phyloP scores from a whole-genome alignment of 2,113 vertebrate species.

The Grammomys surdaster region DNA sequence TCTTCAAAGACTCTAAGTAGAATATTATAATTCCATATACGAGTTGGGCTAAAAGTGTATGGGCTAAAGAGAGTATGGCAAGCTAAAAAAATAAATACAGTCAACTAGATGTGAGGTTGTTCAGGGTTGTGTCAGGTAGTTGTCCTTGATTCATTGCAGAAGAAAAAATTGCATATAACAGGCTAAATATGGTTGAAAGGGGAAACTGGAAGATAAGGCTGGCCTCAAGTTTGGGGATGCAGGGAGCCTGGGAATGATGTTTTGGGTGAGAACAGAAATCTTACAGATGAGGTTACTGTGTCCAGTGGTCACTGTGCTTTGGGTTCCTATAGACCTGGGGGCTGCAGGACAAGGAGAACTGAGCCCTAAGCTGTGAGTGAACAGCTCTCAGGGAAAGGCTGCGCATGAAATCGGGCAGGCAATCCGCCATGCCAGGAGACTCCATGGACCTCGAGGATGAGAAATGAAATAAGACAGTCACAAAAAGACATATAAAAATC shows the following conservation, averaged over 20 bases:
- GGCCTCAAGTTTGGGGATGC: background rate
- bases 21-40: slow-evolving; percentile 13
- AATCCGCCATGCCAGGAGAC: background rate
- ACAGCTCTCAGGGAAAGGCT: background rate
- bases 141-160: background rate
- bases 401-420: background rate
- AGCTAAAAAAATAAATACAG: background rate
- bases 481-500: background rate
- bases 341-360: background rate
- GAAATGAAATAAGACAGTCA: background rate
- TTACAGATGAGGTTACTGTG: background rate
- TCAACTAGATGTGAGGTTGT: background rate
- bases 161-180: background rate
- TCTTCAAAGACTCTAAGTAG: background rate
- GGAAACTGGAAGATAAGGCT: background rate
- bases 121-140: background rate
- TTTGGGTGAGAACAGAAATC: background rate
- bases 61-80: background rate
- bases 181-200: slow-evolving; percentile 5
- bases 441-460: background rate
- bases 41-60: background rate
- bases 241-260: background rate
- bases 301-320: background rate
- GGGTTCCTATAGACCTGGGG: background rate
- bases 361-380: background rate